Evolutionary conservation across 2,888 invertebrate species (phyloP), one percentile per base, ranked within the genome.

Genomic region (Ennomos fuscantarius): DNA sequence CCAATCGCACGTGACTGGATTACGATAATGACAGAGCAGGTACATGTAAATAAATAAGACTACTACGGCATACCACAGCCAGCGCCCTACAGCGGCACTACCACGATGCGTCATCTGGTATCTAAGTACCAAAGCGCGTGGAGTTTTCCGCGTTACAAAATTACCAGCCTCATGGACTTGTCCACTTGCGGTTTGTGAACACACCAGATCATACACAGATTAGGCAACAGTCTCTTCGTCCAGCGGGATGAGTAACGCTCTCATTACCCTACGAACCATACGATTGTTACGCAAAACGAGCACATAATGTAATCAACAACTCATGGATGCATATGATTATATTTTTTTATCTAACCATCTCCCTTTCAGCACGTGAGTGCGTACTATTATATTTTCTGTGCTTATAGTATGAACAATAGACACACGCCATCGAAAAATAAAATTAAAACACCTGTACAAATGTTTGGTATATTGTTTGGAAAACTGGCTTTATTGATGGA

Each of bases 161-260:
- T 55, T 44, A 53, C 51, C 53, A 62, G 55, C 53, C 62, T 56
- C 57, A 56, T 59, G 32, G 15, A 41, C 60, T 58, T 65, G 44
- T 55, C 63, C 66, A 63, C 62, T 48, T 59, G 42, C 40, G 47
- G 44, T 55, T 44, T 61, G 35, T 15, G 55, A 51, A 8, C 32
- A 44, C 32, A 42, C 41, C 35, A 39, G 46, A 13, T 40, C 52
- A 68, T 57, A 62, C 65, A 58, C 50, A 63, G 47, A 36, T 54
- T 45, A 49, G 36, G 34, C 34, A 45, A 45, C 33, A 50, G 45
- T 41, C 8, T 12, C 15, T 8, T 6, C 15, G 39, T 44, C 44
- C 41, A 45, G 53, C 65, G 70, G 72, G 74, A 82, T 80, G 81
- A 79, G 70, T 78, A 76, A 78, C 71, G 62, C 69, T 68, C 73